phyloP scores from a whole-genome alignment of 2,888 invertebrate species.

The Sinotaia quadrata region DNA sequence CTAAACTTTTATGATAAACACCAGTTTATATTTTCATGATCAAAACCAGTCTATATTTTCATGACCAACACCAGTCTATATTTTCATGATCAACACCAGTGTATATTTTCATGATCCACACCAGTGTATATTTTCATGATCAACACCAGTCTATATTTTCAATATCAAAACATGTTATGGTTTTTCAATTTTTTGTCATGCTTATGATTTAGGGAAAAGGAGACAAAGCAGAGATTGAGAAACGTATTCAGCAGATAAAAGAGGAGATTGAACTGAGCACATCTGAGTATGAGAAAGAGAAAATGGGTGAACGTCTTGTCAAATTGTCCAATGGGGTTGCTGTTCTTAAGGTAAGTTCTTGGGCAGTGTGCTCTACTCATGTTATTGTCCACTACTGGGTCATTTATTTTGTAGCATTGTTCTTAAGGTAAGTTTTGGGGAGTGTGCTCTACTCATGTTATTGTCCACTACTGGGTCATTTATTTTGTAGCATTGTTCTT shows the following conservation, averaged over 20 bases:
- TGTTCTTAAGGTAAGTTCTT: conserved; percentile 75
- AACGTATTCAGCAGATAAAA: conserved; percentile 85
- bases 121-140: too few relatives aligned
- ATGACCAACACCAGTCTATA: too few relatives aligned
- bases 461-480: conserved; percentile 10
- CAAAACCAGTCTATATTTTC: too few relatives aligned
- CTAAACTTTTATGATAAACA: too few relatives aligned
- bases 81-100: too few relatives aligned
- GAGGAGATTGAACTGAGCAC: conserved; percentile 91
- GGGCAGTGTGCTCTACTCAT: too few relatives aligned
- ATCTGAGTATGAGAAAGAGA: conserved; percentile 97
- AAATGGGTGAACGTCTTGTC: conserved; percentile 91
- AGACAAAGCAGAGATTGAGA: conserved; percentile 84
- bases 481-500: background rate
- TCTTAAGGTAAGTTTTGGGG: background rate
- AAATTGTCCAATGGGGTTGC: conserved; percentile 87
- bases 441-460: background rate
- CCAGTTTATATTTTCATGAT: too few relatives aligned
- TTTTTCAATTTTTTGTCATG: too few relatives aligned
- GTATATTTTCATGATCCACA: too few relatives aligned
- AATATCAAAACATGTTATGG: too few relatives aligned
- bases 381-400: background rate
- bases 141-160: too few relatives aligned
- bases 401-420: too few relatives aligned
- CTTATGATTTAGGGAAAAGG: conserved; percentile 87